Evolutionary conservation across 2,113 vertebrate species (phyloP).

Genomic region (Erythrolamprus reginae): DNA sequence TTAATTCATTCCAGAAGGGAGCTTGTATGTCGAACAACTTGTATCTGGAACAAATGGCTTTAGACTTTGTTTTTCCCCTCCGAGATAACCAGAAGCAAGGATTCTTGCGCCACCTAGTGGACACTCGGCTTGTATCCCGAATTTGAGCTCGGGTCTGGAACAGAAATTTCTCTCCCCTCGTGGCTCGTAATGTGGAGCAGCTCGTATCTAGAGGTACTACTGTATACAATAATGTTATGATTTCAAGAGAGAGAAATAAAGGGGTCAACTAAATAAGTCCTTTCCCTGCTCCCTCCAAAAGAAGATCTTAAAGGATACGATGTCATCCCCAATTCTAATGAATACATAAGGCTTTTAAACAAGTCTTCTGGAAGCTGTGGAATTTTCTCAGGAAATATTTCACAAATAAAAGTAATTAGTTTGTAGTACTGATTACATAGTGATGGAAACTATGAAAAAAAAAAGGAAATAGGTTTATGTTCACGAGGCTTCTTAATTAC

Average conservation of each 20-base stretch:
- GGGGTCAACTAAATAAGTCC: background rate
- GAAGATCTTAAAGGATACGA: slow-evolving; percentile 84
- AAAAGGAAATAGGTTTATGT: background rate
- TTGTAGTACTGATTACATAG: slow-evolving; percentile 99
- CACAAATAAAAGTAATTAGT: slow-evolving; percentile 99
- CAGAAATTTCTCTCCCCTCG: too few relatives aligned
- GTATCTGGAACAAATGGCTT: too few relatives aligned
- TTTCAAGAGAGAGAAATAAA: background rate
- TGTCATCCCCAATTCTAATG: slow-evolving; percentile 96
- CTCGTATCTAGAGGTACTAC: too few relatives aligned
- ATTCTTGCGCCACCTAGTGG: too few relatives aligned
- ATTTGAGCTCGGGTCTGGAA: too few relatives aligned
- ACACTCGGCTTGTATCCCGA: too few relatives aligned
- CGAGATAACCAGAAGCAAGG: too few relatives aligned
- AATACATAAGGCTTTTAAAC: slow-evolving; percentile 99
- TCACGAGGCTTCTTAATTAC: background rate
- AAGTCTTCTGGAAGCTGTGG: slow-evolving; percentile 96
- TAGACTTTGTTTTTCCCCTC: too few relatives aligned
- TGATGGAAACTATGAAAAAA: slow-evolving; percentile 87
- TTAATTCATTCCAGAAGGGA: too few relatives aligned
- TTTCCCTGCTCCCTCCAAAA: background rate
- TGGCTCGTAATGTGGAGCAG: too few relatives aligned
- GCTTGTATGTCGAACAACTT: too few relatives aligned
- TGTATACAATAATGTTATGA: background rate
- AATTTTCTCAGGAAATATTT: slow-evolving; percentile 99